A percentile compares a stretch with the other conserved stretches of the same genome.
Evolutionary conservation across 2,888 invertebrate species (phyloP).

Genomic region (Nomada ferruginata): DNA sequence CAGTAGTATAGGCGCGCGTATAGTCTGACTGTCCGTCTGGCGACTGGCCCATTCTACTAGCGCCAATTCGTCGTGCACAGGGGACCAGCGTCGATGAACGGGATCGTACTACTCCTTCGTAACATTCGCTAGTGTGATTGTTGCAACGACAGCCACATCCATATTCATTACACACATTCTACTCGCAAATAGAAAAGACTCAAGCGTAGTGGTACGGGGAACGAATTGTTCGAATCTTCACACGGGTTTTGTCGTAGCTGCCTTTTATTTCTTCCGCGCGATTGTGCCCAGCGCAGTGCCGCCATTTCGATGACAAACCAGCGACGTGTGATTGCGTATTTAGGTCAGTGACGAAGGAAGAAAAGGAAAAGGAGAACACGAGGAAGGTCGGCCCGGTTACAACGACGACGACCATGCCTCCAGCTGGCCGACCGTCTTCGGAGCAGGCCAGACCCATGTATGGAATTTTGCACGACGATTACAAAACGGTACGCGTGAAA

Average conservation of each 20-base stretch:
- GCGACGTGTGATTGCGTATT: constrained; percentile 55
- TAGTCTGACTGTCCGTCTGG: neutral
- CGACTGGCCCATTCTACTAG: constrained; percentile 10
- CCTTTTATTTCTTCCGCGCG: constrained; percentile 71
- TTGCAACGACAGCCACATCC: neutral
- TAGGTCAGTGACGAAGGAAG: constrained; percentile 93
- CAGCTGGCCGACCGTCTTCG: constrained; percentile 82
- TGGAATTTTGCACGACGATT: constrained; percentile 78
- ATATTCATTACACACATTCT: neutral
- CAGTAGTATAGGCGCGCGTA: neutral
- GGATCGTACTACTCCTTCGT: neutral
- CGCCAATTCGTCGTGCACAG: no score
- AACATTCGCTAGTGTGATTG: neutral
- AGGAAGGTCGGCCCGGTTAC: constrained; percentile 86
- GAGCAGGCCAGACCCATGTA: constrained; percentile 81
- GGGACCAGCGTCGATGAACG: neutral
- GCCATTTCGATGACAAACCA: constrained; percentile 6
- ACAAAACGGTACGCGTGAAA: constrained; percentile 73
- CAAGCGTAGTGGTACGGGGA: constrained; percentile 31
- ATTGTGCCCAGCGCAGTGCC: constrained; percentile 14
- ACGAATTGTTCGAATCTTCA: constrained; percentile 54
- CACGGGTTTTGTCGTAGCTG: constrained; percentile 74
- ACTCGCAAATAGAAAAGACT: constrained; percentile 12
- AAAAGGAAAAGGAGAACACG: constrained; percentile 94
- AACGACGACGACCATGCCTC: constrained; percentile 73